Evolutionary conservation across 2,113 vertebrate genomes (phyloP).

Genomic region (Nerophis lumbriciformis): DNA sequence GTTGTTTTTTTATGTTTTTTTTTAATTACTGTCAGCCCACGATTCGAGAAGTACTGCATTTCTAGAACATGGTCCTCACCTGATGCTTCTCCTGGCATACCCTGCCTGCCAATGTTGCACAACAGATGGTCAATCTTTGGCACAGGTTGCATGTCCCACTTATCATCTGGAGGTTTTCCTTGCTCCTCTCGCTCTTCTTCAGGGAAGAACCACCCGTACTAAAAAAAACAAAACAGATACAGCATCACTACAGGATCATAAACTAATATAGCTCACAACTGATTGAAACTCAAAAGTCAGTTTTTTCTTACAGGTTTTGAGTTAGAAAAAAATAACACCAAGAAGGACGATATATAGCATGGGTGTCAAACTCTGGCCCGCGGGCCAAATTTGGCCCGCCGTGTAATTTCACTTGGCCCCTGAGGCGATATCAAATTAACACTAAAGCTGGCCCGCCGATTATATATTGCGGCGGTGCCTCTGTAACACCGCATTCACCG

Average conservation of each 20-base stretch:
- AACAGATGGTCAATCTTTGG: constrained; percentile 97
- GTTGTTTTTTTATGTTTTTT: not conserved
- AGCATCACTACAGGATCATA: not conserved
- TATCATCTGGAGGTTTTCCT: constrained; percentile 85
- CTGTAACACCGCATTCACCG: too few species aligned
- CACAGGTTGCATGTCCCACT: constrained; percentile 78
- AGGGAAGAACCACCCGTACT: constrained; percentile 88
- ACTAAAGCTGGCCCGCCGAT: too few species aligned
- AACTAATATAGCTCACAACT: not conserved
- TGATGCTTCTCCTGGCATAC: constrained; percentile 78
- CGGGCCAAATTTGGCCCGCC: too few species aligned
- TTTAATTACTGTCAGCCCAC: too few species aligned
- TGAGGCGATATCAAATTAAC: too few species aligned
- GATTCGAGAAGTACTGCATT: too few species aligned
- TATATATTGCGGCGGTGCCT: too few species aligned
- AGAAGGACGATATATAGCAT: too few species aligned
- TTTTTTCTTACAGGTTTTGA: not conserved
- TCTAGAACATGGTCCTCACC: constrained; percentile 70
- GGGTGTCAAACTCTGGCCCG: too few species aligned
- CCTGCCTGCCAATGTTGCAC: constrained; percentile 87
- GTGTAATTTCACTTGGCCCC: too few species aligned
- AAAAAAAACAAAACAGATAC: constrained; percentile 17
- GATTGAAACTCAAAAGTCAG: not conserved
- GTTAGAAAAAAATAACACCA: not conserved
- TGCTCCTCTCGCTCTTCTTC: constrained; percentile 78